phyloP scores from a whole-genome alignment of 2,888 invertebrate genomes.

The Schizotus pectinicornis region DNA sequence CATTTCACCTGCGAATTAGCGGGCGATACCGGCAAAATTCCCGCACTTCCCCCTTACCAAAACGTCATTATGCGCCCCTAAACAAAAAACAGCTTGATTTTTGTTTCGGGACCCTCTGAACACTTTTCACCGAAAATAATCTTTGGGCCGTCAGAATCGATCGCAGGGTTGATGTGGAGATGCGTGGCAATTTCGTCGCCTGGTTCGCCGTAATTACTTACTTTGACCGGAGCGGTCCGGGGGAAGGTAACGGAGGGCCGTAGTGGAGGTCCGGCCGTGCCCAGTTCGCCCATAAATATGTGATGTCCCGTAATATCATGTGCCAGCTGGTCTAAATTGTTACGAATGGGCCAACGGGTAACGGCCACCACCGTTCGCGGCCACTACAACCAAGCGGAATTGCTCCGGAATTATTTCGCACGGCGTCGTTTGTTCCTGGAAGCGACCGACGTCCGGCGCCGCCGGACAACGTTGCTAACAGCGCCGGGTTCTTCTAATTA shows the following conservation, averaged over 20 bases:
- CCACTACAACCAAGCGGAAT: constrained; percentile 51
- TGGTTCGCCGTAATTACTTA: constrained; percentile 52
- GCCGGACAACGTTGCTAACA: constrained; percentile 23
- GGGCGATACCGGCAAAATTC: too few species aligned
- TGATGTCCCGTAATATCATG: constrained; percentile 61
- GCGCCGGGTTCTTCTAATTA: constrained; percentile 42
- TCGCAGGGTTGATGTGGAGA: constrained; percentile 2
- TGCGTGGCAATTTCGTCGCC: constrained; percentile 47
- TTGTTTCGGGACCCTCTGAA: too few species aligned
- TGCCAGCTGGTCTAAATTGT: constrained; percentile 61
- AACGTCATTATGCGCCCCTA: too few species aligned
- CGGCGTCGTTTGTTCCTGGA: constrained; percentile 42
- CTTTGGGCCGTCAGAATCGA: constrained; percentile 3
- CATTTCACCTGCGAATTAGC: constrained; percentile 9
- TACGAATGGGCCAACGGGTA: constrained; percentile 57
- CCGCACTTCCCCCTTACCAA: too few species aligned
- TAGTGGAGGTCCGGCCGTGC: constrained; percentile 30
- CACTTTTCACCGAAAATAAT: too few species aligned
- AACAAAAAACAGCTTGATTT: too few species aligned
- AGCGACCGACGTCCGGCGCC: constrained; percentile 34
- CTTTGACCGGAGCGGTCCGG: constrained; percentile 47
- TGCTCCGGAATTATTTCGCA: constrained; percentile 54
- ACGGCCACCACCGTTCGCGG: constrained; percentile 44
- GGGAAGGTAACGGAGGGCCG: constrained; percentile 33
- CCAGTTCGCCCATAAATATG: constrained; percentile 59